Evolutionary conservation across 2,888 invertebrate species (phyloP).

Genomic region (Machimus atricapillus): DNA sequence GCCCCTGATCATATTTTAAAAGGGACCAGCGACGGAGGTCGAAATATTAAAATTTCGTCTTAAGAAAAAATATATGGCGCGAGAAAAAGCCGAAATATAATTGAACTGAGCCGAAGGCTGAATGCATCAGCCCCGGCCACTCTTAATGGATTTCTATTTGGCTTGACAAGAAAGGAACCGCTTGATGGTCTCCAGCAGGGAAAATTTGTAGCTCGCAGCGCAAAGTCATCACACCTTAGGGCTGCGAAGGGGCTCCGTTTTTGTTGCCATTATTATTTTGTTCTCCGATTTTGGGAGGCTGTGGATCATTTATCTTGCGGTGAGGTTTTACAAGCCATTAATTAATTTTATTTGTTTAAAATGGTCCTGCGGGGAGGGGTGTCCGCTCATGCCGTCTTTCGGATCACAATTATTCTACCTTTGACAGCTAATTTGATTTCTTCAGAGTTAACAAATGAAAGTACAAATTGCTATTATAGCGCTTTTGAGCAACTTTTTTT

Average conservation of each 20-base stretch:
- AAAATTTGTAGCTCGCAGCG: conserved; percentile 42
- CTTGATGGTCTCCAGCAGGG: conserved; percentile 41
- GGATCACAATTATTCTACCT: background rate
- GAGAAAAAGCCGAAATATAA: conserved; percentile 26
- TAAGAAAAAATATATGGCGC: background rate
- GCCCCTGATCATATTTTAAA: background rate
- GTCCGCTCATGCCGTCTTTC: background rate
- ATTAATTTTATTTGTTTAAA: conserved; percentile 43
- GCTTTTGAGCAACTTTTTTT: background rate
- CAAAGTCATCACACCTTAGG: conserved; percentile 44
- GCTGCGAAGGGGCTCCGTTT: background rate
- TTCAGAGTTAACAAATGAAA: conserved; percentile 21
- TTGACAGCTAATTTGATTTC: conserved; percentile 36
- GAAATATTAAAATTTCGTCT: background rate
- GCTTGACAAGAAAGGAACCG: conserved; percentile 38
- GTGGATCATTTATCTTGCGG: conserved; percentile 35
- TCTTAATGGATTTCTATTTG: conserved; percentile 40
- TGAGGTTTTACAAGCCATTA: conserved; percentile 35
- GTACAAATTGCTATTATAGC: background rate
- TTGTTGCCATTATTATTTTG: background rate
- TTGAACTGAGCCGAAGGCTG: conserved; percentile 27
- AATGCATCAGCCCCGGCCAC: conserved; percentile 22
- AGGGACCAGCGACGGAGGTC: background rate
- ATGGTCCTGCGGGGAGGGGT: background rate
- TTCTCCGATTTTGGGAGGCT: background rate